Percentiles rank a stretch among this genome's conserved stretches.
Conservation (phyloP, 2,797 vertebrate genomes). For the Hippopotamyrus pictus region DNA sequence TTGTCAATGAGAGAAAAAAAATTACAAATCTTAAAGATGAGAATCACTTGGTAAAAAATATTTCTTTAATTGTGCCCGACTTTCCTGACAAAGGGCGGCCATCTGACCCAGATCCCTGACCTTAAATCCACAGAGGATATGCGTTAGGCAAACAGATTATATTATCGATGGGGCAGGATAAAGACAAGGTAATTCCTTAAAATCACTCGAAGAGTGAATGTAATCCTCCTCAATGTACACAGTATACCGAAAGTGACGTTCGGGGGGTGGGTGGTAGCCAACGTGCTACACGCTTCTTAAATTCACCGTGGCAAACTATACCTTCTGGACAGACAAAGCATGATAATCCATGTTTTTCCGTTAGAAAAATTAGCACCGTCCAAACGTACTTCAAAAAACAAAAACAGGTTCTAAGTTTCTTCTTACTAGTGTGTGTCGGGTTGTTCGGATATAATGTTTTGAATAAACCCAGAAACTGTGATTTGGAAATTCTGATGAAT, state of each 20-base stretch:
- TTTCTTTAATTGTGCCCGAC: neutral
- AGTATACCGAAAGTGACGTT: neutral
- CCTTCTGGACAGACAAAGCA: neutral
- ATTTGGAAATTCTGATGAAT: neutral
- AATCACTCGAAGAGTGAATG: neutral
- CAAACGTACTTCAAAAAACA: neutral
- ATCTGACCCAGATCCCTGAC: neutral
- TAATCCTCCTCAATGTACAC: neutral
- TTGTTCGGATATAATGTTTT: neutral
- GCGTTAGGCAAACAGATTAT: neutral
- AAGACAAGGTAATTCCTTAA: neutral
- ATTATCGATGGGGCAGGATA: neutral
- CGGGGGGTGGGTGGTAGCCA: neutral
- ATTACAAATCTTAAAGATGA: neutral
- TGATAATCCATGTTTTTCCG: neutral
- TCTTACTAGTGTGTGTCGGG: neutral
- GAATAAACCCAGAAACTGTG: neutral
- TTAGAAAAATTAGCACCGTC: neutral
- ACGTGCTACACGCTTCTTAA: neutral
- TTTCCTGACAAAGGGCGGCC: neutral
- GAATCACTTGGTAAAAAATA: neutral
- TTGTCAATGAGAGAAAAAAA: neutral
- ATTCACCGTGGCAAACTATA: neutral
- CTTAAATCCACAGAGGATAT: neutral
- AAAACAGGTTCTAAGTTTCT: neutral